phyloP scores from a whole-genome alignment of 2,888 invertebrate species.

The Lacanobia wlatinum region DNA sequence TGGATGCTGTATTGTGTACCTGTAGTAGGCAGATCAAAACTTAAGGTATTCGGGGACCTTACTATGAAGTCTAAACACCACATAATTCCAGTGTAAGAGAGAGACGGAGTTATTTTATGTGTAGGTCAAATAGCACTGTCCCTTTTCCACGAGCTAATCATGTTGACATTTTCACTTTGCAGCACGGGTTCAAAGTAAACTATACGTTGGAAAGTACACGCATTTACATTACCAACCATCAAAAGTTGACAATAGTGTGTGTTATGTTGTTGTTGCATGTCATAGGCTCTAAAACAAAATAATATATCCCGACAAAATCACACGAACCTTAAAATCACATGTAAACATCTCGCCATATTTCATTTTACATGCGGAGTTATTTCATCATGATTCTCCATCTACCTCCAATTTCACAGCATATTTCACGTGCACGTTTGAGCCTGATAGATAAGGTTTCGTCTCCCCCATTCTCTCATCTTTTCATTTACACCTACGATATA shows the following conservation, averaged over 20 bases:
- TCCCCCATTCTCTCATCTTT: slow-evolving; percentile 34
- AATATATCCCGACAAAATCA: background rate
- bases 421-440: slow-evolving; percentile 35
- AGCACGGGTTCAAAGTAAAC: background rate
- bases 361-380: background rate
- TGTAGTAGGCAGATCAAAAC: background rate
- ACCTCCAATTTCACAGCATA: slow-evolving; percentile 54
- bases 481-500: slow-evolving; percentile 47
- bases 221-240: too few relatives aligned
- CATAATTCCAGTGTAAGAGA: background rate
- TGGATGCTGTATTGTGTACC: too few relatives aligned
- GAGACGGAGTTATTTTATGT: background rate
- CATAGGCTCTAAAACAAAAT: background rate
- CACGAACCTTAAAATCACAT: background rate
- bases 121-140: background rate
- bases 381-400: slow-evolving; percentile 19
- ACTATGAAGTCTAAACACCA: background rate
- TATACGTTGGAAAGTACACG: too few relatives aligned
- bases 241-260: too few relatives aligned
- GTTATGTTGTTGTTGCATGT: too few relatives aligned
- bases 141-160: too few relatives aligned
- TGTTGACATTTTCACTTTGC: too few relatives aligned
- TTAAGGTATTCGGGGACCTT: background rate
- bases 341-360: background rate
- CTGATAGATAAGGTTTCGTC: slow-evolving; percentile 43